A percentile compares a stretch with the other conserved stretches of the same genome.
Evolutionary conservation across 2,888 invertebrate species (phyloP).

Genomic region (Sycophila texana): DNA sequence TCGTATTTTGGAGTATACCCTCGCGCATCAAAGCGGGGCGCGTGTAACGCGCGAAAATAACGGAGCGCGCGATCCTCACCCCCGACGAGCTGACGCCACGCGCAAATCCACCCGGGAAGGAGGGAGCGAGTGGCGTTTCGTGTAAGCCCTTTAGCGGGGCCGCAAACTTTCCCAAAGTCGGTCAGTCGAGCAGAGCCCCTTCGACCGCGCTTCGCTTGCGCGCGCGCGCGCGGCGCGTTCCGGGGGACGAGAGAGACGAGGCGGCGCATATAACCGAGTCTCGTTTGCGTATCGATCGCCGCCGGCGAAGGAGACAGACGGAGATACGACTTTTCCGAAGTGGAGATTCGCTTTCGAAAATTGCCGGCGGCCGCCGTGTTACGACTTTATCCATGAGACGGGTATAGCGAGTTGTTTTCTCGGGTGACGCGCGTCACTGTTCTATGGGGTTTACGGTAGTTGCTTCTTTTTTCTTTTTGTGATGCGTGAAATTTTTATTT

Average conservation of each 20-base stretch:
- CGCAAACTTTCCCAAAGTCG: constrained; percentile 52
- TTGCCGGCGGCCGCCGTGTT: no score
- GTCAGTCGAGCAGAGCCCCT: constrained; percentile 43
- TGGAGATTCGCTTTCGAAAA: not conserved
- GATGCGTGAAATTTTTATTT: no score
- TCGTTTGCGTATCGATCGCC: constrained; percentile 1
- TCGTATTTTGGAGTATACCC: not conserved
- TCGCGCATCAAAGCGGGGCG: no score
- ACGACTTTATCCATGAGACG: no score
- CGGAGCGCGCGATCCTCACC: not conserved
- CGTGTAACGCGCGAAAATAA: no score
- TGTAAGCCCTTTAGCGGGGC: constrained; percentile 48
- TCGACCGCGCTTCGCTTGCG: not conserved
- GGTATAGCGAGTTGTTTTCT: no score
- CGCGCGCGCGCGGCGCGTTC: not conserved
- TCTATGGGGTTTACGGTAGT: no score
- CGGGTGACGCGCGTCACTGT: no score
- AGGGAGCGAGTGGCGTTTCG: constrained; percentile 24
- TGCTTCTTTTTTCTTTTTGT: no score
- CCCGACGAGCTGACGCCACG: not conserved
- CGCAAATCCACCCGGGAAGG: not conserved
- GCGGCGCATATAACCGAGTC: constrained; percentile 4
- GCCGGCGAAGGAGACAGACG: not conserved
- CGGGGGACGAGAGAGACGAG: not conserved
- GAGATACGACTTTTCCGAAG: not conserved